Conservation (phyloP, 1,140 invertebrate species). For the Epicauta chinensis region DNA sequence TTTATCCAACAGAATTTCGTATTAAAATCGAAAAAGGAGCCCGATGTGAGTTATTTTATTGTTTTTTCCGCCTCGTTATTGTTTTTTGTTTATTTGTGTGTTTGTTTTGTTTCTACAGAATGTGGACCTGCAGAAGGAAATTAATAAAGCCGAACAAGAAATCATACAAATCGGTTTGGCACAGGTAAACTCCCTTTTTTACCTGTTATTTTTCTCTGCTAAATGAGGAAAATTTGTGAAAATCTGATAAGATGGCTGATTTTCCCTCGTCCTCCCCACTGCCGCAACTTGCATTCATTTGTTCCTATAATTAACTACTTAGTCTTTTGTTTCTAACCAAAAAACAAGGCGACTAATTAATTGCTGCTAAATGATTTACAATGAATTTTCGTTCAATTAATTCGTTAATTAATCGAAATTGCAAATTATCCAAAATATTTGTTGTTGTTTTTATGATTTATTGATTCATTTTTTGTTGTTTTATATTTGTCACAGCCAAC, state of each 20-base stretch:
- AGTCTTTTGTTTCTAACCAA: too few species aligned
- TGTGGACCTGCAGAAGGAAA: constrained; percentile 44
- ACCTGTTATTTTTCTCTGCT: neutral
- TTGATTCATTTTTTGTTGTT: too few species aligned
- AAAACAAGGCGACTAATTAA: too few species aligned
- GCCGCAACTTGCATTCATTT: neutral
- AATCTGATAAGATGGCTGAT: too few species aligned
- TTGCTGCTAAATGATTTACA: too few species aligned
- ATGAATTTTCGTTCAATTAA: too few species aligned
- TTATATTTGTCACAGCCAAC: too few species aligned
- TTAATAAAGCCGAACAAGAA: constrained; percentile 49
- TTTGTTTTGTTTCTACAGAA: constrained; percentile 22
- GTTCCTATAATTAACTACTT: neutral
- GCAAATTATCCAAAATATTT: too few species aligned
- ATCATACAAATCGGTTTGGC: constrained; percentile 48
- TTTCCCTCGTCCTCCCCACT: too few species aligned
- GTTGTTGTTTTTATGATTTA: too few species aligned
- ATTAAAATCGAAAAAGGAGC: constrained; percentile 51
- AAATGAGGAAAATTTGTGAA: neutral
- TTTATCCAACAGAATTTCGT: constrained; percentile 50
- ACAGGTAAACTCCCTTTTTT: constrained; percentile 43
- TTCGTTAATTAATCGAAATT: too few species aligned
- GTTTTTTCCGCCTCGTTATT: too few species aligned
- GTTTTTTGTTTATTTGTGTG: constrained; percentile 15
- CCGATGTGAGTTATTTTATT: constrained; percentile 48